Percentiles rank a stretch among this genome's conserved stretches.
Conservation (phyloP, 2,888 invertebrate genomes). For the Lepidochrysops patricia region DNA sequence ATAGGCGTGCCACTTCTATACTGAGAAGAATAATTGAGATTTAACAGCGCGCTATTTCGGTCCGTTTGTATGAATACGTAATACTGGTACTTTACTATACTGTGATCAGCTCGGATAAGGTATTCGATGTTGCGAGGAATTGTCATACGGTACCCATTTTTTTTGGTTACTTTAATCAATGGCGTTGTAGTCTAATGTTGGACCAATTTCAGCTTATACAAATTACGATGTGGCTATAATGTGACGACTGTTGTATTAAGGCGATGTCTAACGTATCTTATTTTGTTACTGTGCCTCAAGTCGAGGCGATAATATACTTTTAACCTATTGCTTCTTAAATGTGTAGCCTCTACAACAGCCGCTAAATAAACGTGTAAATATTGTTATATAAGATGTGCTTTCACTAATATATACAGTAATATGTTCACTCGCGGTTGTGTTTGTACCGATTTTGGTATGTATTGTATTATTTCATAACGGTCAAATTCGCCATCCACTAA, state of each 20-base stretch:
- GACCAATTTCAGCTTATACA: constrained; percentile 24
- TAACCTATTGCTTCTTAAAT: neutral
- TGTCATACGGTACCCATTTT: constrained; percentile 7
- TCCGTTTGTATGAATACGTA: too few species aligned
- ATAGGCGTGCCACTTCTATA: too few species aligned
- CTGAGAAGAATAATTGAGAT: too few species aligned
- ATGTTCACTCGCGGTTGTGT: constrained; percentile 69
- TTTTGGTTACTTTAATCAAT: neutral
- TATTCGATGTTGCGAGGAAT: constrained; percentile 1
- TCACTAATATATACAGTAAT: constrained; percentile 28
- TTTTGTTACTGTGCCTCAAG: neutral
- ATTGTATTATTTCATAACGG: constrained; percentile 9
- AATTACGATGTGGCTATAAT: constrained; percentile 3
- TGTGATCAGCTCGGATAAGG: neutral
- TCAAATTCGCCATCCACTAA: neutral
- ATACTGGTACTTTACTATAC: too few species aligned
- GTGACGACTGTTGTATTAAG: neutral
- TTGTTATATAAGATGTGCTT: constrained; percentile 17
- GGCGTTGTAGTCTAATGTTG: constrained; percentile 5
- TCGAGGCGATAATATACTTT: neutral
- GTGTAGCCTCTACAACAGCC: neutral
- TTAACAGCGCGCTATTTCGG: too few species aligned
- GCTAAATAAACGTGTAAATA: constrained; percentile 2
- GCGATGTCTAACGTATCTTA: neutral
- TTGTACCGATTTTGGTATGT: constrained; percentile 19